Evolutionary conservation across 2,113 vertebrate species (phyloP), one percentile per base, ranked within the genome.

Genomic region (Pomatostomus ruficeps): DNA sequence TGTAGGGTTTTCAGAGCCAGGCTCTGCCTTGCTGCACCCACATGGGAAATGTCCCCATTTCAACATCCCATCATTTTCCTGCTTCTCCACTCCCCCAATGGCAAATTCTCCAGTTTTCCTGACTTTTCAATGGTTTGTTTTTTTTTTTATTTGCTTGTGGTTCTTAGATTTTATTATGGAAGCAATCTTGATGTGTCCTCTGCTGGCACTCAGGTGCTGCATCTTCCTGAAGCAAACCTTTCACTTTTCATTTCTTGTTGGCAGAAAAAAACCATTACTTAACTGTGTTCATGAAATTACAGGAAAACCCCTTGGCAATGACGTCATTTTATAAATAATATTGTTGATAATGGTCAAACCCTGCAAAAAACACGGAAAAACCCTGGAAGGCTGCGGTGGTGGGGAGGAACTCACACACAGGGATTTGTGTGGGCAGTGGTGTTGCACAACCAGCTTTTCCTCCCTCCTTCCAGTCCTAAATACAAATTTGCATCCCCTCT

Each of bases 31-130:
- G 23, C 42, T 77, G 66, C 7, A 58, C 14, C 25, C 26, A 15
- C 4, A 0, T 4, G 38, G n/a, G 61, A 16, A 1, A 43, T 0
- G 0, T 6, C 40, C 57, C 26, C 6, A 90, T 59, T 93, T 48
- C 59, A 42, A 14, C 2, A 19, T 28, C 6, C n/a, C 40, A 9
- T 11, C 6, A 1, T 58, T 85, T 42, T 9, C 6, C 28, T 33
- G 24, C 36, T 43, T 61, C 31, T 80, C 16, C 31, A 0, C 76
- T 73, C 42, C 33, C 43, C 16, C 21, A 26, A 35, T 2, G 14
- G n/a, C 9, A 70, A 52, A 49, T 73, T 57, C 28, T 79, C 13
- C 26, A 43, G 10, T 52, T 52, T 51, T 62, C 24, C 62, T 63
- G 20, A 14, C 11, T 68, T 73, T 86, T 72, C 45, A 55, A 31